phyloP scores from a whole-genome alignment of 1,140 invertebrate species.

The Hermetia illucens region DNA sequence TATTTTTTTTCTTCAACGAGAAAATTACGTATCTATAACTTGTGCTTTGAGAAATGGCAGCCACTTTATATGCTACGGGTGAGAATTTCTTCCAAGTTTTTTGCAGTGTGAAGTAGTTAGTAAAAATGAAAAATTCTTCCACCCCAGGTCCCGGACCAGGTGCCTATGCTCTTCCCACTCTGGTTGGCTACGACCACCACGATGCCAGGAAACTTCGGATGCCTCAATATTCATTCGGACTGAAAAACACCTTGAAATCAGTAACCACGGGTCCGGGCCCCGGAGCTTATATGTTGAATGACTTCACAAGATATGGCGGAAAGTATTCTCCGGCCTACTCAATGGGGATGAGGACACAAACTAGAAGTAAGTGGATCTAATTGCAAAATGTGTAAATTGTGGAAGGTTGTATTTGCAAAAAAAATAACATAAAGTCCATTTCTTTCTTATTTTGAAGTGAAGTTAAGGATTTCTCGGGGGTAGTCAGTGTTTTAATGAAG shows the following conservation, averaged over 20 bases:
- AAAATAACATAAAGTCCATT: too few species aligned
- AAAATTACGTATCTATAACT: neutral
- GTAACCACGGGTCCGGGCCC: slow-evolving; percentile 17
- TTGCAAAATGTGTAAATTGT: too few species aligned
- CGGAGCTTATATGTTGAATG: slow-evolving; percentile 19
- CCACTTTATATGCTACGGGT: too few species aligned
- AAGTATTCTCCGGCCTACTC: slow-evolving; percentile 18
- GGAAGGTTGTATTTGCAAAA: too few species aligned
- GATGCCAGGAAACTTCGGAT: slow-evolving; percentile 39
- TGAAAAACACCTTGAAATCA: slow-evolving; percentile 12
- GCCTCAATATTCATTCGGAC: slow-evolving; percentile 43
- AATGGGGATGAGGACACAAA: slow-evolving; percentile 17
- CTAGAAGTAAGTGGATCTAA: too few species aligned
- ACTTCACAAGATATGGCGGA: slow-evolving; percentile 19
- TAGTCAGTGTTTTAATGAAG: too few species aligned
- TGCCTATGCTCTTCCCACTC: slow-evolving; percentile 40
- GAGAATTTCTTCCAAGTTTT: too few species aligned
- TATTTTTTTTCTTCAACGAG: neutral
- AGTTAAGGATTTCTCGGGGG: too few species aligned
- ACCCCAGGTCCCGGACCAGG: slow-evolving; percentile 43
- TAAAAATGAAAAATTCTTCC: slow-evolving; percentile 1
- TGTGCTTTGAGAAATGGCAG: too few species aligned
- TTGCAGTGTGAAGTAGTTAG: neutral
- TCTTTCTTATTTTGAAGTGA: too few species aligned
- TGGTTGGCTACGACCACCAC: slow-evolving; percentile 39